Evolutionary conservation across 2,888 invertebrate genomes (phyloP), one percentile per base, ranked within the genome.

Genomic region (Pollenia griseotomentosa): DNA sequence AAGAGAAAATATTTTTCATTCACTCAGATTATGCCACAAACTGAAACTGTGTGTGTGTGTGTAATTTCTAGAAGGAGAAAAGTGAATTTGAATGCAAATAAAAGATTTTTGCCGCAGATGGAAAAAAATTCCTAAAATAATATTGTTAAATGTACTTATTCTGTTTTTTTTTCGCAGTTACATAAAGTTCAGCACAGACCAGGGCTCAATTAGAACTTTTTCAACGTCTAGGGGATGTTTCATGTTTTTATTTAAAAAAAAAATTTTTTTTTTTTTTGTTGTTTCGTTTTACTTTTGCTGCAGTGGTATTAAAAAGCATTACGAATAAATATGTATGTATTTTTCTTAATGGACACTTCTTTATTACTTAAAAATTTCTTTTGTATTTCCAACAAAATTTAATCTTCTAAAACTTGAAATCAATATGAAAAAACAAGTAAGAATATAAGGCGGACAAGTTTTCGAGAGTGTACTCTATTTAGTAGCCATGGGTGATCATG

Each of bases 51-150:
- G 33, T 33, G 33, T 33, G 12, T 71, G 33, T 71, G 44, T 12
- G 16, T 11, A 33, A 53, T 53, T 33, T 63, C 12, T 33, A 9
- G 19, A 53, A 44, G n/a, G 14, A 53, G 53, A 44, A 63, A 71
- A 63, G n/a, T 53, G 63, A 65, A 16, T 80, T 63, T 63, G 63
- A 53, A 53, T 80, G 63, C 53, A 80, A 80, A 80, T 80, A 79
- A 71, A 68, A 19, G 40, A 23, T 33, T 3, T 19, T 53, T 61
- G 42, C 61, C 10, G n/a, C 42, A 63, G 3, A n/a, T 23, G 23
- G 44, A 44, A 66, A 70, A 61, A 51, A 51, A 16, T 16, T 16
- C 33, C n/a, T 2, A 14, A 70, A 79, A 61, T 70, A 59, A 70
- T 51, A 42, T 63, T 42, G n/a, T 61, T 61, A 46, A 44, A 66